phyloP scores from a whole-genome alignment of 2,113 vertebrate species.

The Eurypyga helias region DNA sequence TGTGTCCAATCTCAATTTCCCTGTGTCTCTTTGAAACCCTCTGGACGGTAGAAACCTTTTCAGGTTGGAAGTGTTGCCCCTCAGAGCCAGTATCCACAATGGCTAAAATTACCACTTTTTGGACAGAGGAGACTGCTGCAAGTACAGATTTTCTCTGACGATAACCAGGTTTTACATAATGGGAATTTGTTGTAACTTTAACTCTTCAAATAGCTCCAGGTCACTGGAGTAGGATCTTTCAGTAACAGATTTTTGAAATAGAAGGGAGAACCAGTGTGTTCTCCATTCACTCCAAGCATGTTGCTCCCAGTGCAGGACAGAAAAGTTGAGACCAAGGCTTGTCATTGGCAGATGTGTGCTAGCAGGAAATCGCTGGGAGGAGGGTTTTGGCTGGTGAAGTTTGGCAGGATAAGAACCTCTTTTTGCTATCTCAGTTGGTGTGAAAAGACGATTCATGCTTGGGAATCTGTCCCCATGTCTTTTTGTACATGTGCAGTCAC shows the following conservation, averaged over 20 bases:
- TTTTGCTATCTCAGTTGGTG: not conserved
- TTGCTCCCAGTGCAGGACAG: not conserved
- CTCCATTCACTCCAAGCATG: not conserved
- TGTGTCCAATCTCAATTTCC: slow-evolving; percentile 12
- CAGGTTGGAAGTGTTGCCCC: not conserved
- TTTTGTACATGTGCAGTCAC: not conserved
- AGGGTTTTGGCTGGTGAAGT: slow-evolving; percentile 2
- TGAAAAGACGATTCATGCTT: slow-evolving; percentile 5
- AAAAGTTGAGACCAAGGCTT: not conserved
- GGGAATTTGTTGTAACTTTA: not conserved
- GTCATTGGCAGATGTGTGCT: not conserved
- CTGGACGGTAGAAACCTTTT: not conserved
- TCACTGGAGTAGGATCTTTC: not conserved
- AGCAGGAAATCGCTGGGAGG: not conserved
- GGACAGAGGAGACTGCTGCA: not conserved
- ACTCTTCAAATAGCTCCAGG: not conserved
- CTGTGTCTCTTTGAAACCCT: slow-evolving; percentile 5
- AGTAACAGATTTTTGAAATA: not conserved
- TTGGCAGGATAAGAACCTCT: not conserved
- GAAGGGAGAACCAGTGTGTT: not conserved
- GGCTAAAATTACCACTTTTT: slow-evolving; percentile 8
- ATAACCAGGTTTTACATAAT: not conserved
- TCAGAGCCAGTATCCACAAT: not conserved
- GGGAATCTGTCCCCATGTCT: not conserved
- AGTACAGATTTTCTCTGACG: not conserved